Percentiles rank a stretch among this genome's conserved stretches.
Conservation (phyloP, 1,140 invertebrate genomes). For the Eubasilissa regina region DNA sequence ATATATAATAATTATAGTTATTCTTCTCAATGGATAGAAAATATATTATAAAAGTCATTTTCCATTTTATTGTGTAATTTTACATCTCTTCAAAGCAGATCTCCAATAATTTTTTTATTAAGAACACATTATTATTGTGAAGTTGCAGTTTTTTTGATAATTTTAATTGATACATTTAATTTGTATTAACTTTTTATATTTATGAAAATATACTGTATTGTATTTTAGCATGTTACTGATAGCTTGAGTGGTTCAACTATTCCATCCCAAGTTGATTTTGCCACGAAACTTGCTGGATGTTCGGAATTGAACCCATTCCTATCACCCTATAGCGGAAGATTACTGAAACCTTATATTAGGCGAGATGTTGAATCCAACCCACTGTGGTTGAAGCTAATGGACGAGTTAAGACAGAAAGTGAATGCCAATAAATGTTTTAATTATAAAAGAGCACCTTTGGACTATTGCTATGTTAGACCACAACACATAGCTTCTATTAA, state of each 20-base stretch:
- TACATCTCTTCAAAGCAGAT: no score
- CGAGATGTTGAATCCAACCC: slow-evolving; percentile 78
- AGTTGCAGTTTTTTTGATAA: no score
- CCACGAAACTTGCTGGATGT: slow-evolving; percentile 41
- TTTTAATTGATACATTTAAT: no score
- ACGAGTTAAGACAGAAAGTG: slow-evolving; percentile 78
- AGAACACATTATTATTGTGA: no score
- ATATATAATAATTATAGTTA: no score
- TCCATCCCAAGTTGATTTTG: slow-evolving; percentile 45
- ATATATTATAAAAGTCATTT: no score
- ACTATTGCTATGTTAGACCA: slow-evolving; percentile 90
- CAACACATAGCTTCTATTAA: slow-evolving; percentile 92
- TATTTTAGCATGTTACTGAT: slow-evolving; percentile 45
- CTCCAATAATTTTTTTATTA: no score
- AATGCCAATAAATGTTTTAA: slow-evolving; percentile 73
- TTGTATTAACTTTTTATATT: no score
- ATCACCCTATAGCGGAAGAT: slow-evolving; percentile 77
- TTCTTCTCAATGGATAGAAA: no score
- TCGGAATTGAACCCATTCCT: slow-evolving; percentile 72
- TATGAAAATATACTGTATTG: not conserved
- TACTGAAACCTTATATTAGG: slow-evolving; percentile 85
- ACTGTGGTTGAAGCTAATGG: slow-evolving; percentile 80
- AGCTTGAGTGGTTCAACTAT: slow-evolving; percentile 35
- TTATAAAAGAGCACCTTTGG: slow-evolving; percentile 64
- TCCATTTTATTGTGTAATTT: no score